These are phyloP conservation scores for Phylloscopus trochilus DNA, from an alignment of 2,113 vertebrate genomes.

Conservation along the genomic window DNA sequence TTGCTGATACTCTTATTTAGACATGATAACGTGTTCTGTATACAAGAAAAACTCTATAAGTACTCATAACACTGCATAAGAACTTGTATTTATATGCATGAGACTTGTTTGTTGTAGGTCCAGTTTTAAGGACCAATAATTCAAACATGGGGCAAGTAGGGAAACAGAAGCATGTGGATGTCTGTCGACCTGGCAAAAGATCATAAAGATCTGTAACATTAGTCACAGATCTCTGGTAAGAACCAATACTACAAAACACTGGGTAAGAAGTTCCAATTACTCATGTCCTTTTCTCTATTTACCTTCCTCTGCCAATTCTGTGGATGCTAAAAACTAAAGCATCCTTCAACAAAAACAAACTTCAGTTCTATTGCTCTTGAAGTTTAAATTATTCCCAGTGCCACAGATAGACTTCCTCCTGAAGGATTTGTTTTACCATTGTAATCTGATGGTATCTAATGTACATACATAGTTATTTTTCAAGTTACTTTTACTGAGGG, in stretches of 20 bases:
- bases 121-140: neutral
- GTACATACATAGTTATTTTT: neutral
- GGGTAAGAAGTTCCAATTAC: neutral
- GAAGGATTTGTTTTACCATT: neutral
- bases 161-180: neutral
- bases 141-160: neutral
- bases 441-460: neutral
- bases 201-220: neutral
- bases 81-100: neutral
- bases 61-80: neutral
- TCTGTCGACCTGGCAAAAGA: rapidly evolving
- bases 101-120: neutral
- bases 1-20: neutral
- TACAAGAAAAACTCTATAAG: neutral
- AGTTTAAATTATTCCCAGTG: neutral
- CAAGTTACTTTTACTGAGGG: neutral
- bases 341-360: neutral
- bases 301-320: neutral
- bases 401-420: neutral
- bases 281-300: neutral
- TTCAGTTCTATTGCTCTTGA: neutral
- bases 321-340: neutral
- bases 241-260: neutral
- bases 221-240: neutral
- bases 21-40: neutral